These are phyloP conservation scores for Darevskia nairensis DNA, from an alignment of 2,797 vertebrate species.

Conservation along the genomic window DNA sequence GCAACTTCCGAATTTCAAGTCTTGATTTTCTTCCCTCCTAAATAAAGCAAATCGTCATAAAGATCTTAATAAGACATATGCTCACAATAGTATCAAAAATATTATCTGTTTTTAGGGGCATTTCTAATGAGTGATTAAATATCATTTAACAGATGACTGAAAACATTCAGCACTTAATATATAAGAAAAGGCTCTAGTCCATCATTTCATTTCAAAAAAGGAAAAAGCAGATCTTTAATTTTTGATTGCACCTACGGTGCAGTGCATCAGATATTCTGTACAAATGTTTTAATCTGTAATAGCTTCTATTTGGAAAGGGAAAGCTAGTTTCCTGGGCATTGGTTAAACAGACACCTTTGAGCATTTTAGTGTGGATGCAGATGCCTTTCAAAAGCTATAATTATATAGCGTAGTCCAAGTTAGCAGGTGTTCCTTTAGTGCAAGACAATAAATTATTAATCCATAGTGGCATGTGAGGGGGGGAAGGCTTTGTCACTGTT, in stretches of 20 bases:
- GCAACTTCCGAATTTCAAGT: not conserved
- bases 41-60: not conserved
- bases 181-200: not conserved
- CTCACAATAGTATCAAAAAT: not conserved
- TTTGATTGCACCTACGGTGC: not conserved
- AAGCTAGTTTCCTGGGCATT: not conserved
- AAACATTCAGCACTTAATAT: not conserved
- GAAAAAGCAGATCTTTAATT: not conserved
- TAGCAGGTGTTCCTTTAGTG: constrained; percentile 25
- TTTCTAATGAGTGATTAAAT: not conserved
- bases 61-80: not conserved
- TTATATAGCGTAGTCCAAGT: constrained; percentile 20
- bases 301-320: not conserved
- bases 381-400: constrained; percentile 21
- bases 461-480: not conserved
- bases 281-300: not conserved
- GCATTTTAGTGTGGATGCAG: not conserved
- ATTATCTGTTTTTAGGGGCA: not conserved
- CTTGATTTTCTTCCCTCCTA: not conserved
- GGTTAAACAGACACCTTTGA: not conserved
- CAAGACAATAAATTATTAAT: constrained; percentile 23
- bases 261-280: not conserved
- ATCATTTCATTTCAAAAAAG: too few species aligned
- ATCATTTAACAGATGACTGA: not conserved
- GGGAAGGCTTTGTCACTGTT: constrained; percentile 8